Evolutionary conservation across 1,140 invertebrate species (phyloP).

Genomic region (Zaprionus ornatus): DNA sequence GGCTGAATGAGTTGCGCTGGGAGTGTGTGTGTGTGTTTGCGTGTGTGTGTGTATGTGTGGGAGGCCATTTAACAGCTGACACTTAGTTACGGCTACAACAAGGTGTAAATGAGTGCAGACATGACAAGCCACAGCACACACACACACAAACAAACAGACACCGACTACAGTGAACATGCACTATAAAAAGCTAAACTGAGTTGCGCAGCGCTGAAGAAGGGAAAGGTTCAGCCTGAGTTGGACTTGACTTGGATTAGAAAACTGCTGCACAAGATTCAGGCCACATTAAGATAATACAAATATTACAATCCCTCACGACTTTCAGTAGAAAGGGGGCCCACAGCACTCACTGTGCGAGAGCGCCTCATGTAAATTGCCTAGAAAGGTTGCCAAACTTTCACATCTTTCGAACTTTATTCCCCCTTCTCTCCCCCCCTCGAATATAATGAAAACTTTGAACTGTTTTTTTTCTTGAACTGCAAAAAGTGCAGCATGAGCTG

Average conservation of each 20-base stretch:
- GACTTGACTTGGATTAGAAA: background rate
- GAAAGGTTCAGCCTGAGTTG: background rate
- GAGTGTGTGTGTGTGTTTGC: background rate
- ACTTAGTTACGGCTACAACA: conserved; percentile 23
- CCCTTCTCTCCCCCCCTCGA: background rate
- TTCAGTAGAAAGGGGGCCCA: background rate
- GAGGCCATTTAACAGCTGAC: conserved; percentile 20
- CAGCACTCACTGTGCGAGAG: conserved; percentile 9
- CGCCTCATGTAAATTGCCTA: conserved; percentile 38
- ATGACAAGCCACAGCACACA: background rate
- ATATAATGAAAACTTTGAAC: conserved; percentile 3
- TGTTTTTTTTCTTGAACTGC: conserved; percentile 11
- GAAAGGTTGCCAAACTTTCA: conserved; percentile 47
- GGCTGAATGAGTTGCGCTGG: conserved; percentile 24
- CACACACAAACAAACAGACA: background rate
- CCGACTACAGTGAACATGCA: background rate
- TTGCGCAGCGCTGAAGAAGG: background rate
- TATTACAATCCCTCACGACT: conserved; percentile 12
- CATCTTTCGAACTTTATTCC: conserved; percentile 12
- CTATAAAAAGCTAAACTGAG: background rate
- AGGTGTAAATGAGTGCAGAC: conserved; percentile 23
- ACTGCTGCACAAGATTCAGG: background rate
- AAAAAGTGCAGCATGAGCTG: conserved; percentile 25
- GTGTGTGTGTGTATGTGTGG: background rate
- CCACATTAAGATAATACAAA: conserved; percentile 8